Base-by-base conservation (phyloP, 2,113 vertebrate genomes). In the Neolamprologus falcicula region DNA sequence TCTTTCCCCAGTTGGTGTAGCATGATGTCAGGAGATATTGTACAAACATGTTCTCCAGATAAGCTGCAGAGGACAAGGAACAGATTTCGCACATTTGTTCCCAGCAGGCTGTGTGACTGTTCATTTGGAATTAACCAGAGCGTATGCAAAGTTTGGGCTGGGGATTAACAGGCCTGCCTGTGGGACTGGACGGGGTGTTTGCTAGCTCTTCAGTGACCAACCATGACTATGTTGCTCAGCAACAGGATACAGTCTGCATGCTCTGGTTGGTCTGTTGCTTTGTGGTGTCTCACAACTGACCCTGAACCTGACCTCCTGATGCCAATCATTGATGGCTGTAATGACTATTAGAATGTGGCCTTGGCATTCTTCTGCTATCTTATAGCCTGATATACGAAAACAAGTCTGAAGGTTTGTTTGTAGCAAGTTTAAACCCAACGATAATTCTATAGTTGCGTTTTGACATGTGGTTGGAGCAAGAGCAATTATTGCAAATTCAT, bases 121-220 rank as follows among this genome's bases (percentile, higher is more conserved):
- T 90, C 83, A 81, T 93, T 93, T 92, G 63, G 87, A 91, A 89
- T 95, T 86, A 94, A 94, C 42, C 78, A 42, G 92, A 95, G 92
- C 88, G 79, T 93, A 89, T 95, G 93, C 88, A 91, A 89, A 94
- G 94, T 96, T 96, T 95, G 91, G 73, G 59, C 83, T 90, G 89
- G 88, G 93, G 94, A 96, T 96, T 96, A 96, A 57, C 87, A n/a
- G 40, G 85, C 90, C 71, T 55, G 90, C 81, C 90, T 90, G 83
- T 92, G 89, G 90, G 90, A 88, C 84, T 80, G 85, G 66, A 82
- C 85, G 3, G 85, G 71, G 55, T 79, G n/a, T 80, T 82, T 79
- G 73, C 35, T 83, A 40, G 90, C 54, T 83, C 71, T 81, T 81
- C 78, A 81, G 86, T 85, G 81, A 85, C 76, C 91, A 90, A 85